Conservation (phyloP, 2,113 vertebrate species). For the Rana temporaria region DNA sequence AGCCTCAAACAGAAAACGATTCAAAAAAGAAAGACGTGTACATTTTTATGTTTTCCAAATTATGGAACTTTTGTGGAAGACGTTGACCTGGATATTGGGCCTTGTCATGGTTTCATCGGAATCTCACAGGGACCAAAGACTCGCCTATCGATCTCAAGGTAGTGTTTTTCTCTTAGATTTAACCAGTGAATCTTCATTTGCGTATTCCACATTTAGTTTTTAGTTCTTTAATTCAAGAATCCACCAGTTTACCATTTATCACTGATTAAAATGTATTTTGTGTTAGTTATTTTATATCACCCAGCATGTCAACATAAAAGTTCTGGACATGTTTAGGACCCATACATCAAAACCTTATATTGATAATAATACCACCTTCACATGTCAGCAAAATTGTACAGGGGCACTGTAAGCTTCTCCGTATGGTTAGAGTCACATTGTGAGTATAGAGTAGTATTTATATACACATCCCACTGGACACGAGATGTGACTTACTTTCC, state of each 20-base stretch:
- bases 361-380: no score
- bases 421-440: no score
- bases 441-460: no score
- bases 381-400: no score
- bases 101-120: conserved; percentile 92
- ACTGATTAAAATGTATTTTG: background rate
- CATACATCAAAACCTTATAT: no score
- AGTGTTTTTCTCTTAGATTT: conserved; percentile 67
- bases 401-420: no score
- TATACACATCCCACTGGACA: no score
- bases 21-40: conserved; percentile 44
- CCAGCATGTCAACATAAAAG: no score
- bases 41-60: conserved; percentile 81
- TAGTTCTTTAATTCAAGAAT: background rate
- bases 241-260: background rate
- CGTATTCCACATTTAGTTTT: background rate
- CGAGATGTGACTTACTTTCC: no score
- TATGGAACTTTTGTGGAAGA: conserved; percentile 99
- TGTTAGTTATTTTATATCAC: no score
- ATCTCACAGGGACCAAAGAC: conserved; percentile 84
- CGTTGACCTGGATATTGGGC: conserved; percentile 96
- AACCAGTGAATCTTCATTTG: conserved; percentile 6
- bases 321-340: no score
- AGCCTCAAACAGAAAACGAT: conserved; percentile 75
- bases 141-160: conserved; percentile 97